Percentiles rank a stretch among this genome's conserved stretches.
Evolutionary conservation across 2,113 vertebrate genomes (phyloP).

Genomic region (Daubentonia madagascariensis): DNA sequence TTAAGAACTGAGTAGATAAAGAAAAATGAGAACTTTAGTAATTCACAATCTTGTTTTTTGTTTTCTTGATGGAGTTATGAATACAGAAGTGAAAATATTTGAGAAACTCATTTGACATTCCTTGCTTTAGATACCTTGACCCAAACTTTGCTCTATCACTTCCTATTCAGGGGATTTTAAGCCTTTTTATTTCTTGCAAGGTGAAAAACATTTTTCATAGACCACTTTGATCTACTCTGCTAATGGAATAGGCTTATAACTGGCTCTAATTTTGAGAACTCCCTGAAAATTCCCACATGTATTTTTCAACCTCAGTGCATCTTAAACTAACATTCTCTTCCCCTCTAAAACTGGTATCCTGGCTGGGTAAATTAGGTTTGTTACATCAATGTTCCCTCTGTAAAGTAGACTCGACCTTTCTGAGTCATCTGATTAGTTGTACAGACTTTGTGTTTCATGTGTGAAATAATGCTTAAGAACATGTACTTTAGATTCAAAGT

Average conservation of each 20-base stretch:
- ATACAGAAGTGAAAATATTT: background rate
- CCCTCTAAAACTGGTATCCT: background rate
- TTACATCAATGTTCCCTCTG: background rate
- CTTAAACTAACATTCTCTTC: background rate
- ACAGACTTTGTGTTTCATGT: background rate
- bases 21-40: background rate
- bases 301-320: background rate
- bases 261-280: background rate
- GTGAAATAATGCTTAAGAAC: background rate
- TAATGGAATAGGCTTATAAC: background rate
- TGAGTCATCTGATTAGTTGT: background rate
- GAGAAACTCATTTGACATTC: background rate
- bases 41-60: background rate
- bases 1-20: background rate
- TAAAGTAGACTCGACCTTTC: background rate
- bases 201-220: background rate
- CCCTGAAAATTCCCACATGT: background rate
- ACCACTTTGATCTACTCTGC: background rate
- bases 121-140: background rate
- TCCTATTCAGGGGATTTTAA: background rate
- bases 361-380: accelerated
- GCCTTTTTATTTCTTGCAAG: background rate
- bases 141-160: background rate
- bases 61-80: background rate
- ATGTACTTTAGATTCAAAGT: background rate